Percentiles rank a stretch among this genome's conserved stretches.
Evolutionary conservation across 2,113 vertebrate genomes (phyloP).

Genomic region (Phrynosoma platyrhinos): DNA sequence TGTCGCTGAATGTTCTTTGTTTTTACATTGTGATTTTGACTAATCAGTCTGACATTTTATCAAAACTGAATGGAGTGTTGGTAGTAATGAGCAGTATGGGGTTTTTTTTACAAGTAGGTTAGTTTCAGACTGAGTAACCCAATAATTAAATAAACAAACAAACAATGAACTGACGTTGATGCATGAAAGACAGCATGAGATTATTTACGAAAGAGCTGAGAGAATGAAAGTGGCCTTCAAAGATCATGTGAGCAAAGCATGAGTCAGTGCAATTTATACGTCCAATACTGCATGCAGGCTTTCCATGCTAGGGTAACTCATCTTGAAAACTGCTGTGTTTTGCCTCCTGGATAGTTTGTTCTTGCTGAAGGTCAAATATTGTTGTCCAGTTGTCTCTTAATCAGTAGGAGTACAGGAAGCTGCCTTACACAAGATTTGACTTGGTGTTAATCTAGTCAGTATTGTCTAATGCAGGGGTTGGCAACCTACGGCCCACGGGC

Average conservation of each 20-base stretch:
- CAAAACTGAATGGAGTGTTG: background rate
- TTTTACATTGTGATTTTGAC: background rate
- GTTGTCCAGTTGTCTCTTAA: background rate
- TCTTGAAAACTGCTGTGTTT: background rate
- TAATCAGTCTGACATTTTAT: background rate
- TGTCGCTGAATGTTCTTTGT: background rate
- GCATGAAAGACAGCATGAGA: background rate
- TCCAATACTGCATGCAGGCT: background rate
- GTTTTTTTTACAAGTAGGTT: background rate
- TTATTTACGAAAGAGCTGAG: background rate
- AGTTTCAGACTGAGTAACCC: background rate
- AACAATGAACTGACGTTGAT: rapidly evolving
- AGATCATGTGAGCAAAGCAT: rapidly evolving
- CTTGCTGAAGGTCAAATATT: constrained; percentile 10
- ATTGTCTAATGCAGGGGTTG: background rate
- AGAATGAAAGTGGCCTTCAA: background rate
- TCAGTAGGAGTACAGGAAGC: background rate
- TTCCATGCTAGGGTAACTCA: background rate
- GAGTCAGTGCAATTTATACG: background rate
- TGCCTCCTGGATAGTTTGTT: background rate
- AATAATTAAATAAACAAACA: background rate
- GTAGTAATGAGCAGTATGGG: background rate
- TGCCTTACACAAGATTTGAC: background rate
- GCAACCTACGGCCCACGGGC: no score
- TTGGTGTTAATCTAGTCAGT: no score